Evolutionary conservation across 2,113 vertebrate genomes (phyloP), one percentile per base, ranked within the genome.

Genomic region (Varanus komodoensis): DNA sequence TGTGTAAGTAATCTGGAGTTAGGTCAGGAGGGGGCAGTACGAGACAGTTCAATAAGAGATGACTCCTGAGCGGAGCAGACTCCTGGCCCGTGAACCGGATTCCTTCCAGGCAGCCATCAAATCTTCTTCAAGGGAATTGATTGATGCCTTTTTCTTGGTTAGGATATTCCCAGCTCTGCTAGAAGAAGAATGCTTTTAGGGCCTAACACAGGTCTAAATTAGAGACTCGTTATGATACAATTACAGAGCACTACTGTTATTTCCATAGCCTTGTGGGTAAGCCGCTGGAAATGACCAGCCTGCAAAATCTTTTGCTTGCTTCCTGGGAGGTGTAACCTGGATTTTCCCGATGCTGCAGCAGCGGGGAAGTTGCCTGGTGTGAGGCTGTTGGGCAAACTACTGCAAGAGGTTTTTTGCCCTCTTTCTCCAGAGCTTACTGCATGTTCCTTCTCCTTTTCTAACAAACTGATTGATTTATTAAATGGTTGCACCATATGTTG

Each of bases 1-100:
- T 57, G 19, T 54, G 3, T 4, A 0, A 64, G 38, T 77, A 48
- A 77, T 89, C 82, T 84, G 9, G 29, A 3, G 50, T 77, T 50
- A 67, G 50, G 57, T 52, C 88, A 84, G 44, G 67, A 67, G 88
- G 34, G 73, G 88, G 88, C 88, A 89, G 88, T 82, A 75, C 9
- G 77, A 23, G 34, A 38, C 80, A 64, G 8, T n/a, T 44, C 12
- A 84, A 0, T 23, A 6, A 32, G 32, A 64, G 15, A 21, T 32
- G 29, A 52, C 1, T 34, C 34, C n/a, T 83, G 54, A 57, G 38
- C 38, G 1, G 54, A 57, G 8, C 12, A 3, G 11, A 38, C 57
- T 67, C 77, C 50, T 79, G 77, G 15, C 11, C 0, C 32, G 32
- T 73, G 71, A 73, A 73, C 12, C 4, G 7, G n/a, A 73, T n/a